A percentile compares a stretch with the other conserved stretches of the same genome.
Conservation (phyloP, 2,888 invertebrate genomes). For the Volucella bombylans region DNA sequence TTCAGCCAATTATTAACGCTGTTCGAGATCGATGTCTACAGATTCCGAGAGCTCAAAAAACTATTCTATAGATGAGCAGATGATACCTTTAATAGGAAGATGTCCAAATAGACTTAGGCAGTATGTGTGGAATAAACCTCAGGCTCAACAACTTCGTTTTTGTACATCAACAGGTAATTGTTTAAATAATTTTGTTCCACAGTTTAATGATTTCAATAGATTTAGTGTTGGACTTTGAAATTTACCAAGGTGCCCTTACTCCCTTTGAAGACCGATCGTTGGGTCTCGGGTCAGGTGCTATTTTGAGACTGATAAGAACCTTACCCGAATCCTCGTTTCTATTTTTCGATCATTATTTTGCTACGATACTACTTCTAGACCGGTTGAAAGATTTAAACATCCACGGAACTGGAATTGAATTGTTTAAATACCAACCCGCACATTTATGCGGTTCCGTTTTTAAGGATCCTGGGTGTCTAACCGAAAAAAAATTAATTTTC, state of each 20-base stretch:
- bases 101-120: too few relatives aligned
- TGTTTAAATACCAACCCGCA: too few relatives aligned
- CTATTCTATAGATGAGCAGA: neutral
- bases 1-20: neutral
- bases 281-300: neutral
- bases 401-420: constrained; percentile 1
- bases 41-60: too few relatives aligned
- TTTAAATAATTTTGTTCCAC: neutral
- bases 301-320: neutral
- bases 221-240: neutral
- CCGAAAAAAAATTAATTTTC: too few relatives aligned
- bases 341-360: neutral
- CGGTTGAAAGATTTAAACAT: neutral
- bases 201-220: neutral
- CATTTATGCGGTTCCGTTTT: too few relatives aligned
- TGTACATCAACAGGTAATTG: neutral
- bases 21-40: neutral
- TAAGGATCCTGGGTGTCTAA: too few relatives aligned
- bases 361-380: neutral
- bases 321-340: neutral
- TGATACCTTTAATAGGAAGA: neutral
- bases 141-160: neutral
- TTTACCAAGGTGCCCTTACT: neutral
- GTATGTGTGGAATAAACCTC: neutral
- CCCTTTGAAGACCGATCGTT: neutral